These are phyloP conservation scores for Mesorhabditis sp. DNA, from an alignment of 2,888 invertebrate species.

Conservation along the genomic window DNA sequence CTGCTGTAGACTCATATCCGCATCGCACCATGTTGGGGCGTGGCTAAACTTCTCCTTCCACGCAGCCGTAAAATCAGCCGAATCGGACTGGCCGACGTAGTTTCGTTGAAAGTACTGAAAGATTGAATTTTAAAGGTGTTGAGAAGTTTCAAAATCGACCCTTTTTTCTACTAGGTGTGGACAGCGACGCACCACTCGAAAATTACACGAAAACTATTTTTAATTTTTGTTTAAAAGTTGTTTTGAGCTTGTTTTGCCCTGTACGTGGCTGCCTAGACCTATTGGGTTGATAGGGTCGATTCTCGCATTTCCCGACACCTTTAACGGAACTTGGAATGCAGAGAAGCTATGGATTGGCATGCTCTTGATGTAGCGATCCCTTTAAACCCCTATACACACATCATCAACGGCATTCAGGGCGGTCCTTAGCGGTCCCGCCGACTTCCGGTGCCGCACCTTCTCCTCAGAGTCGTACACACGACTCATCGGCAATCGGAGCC, in stretches of 20 bases:
- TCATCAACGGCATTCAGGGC: not conserved
- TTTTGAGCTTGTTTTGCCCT: no score
- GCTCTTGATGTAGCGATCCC: not conserved
- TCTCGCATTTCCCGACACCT: no score
- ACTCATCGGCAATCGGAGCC: not conserved
- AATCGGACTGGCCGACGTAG: conserved; percentile 50
- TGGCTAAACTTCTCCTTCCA: conserved; percentile 61
- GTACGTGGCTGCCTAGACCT: no score
- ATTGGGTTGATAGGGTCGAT: no score
- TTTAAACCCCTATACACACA: not conserved
- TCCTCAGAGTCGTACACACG: conserved; percentile 3
- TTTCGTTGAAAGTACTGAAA: conserved; percentile 47
- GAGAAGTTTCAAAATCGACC: conserved; percentile 9
- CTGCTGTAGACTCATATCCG: conserved; percentile 85
- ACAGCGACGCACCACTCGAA: conserved; percentile 11
- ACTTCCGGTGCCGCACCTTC: not conserved
- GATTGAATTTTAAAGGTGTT: not conserved
- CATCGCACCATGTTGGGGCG: conserved; percentile 88
- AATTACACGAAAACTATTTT: conserved; percentile 3
- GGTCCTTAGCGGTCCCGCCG: not conserved
- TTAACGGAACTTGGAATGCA: no score
- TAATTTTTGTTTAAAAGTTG: no score
- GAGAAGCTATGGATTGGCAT: not conserved
- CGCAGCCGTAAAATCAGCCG: conserved; percentile 45
- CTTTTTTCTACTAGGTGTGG: conserved; percentile 9